Base-by-base conservation (phyloP, 2,113 vertebrate genomes). In the Mirounga angustirostris region DNA sequence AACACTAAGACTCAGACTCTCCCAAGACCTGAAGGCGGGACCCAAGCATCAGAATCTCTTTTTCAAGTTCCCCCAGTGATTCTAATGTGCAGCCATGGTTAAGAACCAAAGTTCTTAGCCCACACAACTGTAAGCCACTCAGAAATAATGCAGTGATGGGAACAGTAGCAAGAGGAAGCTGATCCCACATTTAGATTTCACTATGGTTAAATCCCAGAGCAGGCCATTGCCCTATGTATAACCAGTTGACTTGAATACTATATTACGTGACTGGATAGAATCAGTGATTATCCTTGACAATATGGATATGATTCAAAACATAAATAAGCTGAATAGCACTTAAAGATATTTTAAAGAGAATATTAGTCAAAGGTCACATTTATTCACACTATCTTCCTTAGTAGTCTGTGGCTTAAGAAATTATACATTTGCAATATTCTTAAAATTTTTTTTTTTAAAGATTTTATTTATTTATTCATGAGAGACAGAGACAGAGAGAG, bases 241-340 rank as follows among this genome's bases (percentile, higher is more conserved):
- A 84, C 13, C 24, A 56, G 69, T 22, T 84, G 40, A 78, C 36
- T 67, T 71, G 43, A 67, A 84, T 26, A 79, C 8, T 52, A 15
- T 0, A 43, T 67, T 71, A 58, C 33, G 50, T 40, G 50, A 50
- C 61, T 71, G 74, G 74, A 74, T 13, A 4, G 76, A 95, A 56
- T 73, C 5, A 95, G 16, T 21, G 9, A 86, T 61, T 63, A n/a
- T 36, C 87, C 87, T 54, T 43, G 33, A 80, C 46, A 91, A 46
- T 65, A 92, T 52, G 26, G 14, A 90, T 30, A 71, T 24, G 11
- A 94, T 73, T 93, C 65, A 82, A 96, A 97, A 96, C 26, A 43
- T 59, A 93, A 76, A 58, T 43, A 91, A 81, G 46, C 6, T 40
- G 19, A 93, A 79, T 1, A 56, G 26, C n/a, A 93, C 11, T 80